Evolutionary conservation across 1,140 invertebrate genomes (phyloP).

Genomic region (Brachionus angularis): DNA sequence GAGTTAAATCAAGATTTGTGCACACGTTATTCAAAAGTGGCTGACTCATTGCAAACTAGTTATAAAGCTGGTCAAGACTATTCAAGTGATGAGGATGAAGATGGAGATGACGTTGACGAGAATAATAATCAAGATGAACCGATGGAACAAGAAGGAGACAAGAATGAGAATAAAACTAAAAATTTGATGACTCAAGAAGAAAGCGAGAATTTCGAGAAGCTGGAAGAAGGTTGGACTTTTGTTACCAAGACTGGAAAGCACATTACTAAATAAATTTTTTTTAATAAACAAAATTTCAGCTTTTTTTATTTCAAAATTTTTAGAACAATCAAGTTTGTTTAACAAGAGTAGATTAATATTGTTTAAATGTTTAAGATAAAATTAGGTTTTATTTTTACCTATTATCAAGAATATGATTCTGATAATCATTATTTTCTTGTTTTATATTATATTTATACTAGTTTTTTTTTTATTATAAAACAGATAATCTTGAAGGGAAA

Average conservation of each 20-base stretch:
- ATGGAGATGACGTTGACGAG: not conserved
- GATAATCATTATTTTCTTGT: too few relatives aligned
- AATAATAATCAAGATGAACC: not conserved
- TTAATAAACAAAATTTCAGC: not conserved
- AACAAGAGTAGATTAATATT: too few relatives aligned
- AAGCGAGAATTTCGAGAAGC: not conserved
- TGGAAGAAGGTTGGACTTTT: conserved; percentile 42
- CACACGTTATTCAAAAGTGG: not conserved
- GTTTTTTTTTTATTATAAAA: too few relatives aligned
- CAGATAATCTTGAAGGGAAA: too few relatives aligned
- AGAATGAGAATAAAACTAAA: too few relatives aligned
- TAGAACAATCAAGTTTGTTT: too few relatives aligned
- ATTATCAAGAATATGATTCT: too few relatives aligned
- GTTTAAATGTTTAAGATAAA: too few relatives aligned
- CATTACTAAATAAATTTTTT: conserved; percentile 11
- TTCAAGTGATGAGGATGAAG: conserved; percentile 8
- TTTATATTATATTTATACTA: too few relatives aligned
- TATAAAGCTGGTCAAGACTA: conserved; percentile 22
- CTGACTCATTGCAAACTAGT: not conserved
- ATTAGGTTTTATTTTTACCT: too few relatives aligned
- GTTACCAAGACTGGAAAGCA: conserved; percentile 20
- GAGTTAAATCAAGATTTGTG: conserved; percentile 11
- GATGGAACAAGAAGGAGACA: not conserved
- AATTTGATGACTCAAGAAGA: conserved; percentile 1
- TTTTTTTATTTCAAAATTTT: too few relatives aligned